Conservation (phyloP, 1,140 invertebrate species). For the Rhynchophorus ferrugineus region DNA sequence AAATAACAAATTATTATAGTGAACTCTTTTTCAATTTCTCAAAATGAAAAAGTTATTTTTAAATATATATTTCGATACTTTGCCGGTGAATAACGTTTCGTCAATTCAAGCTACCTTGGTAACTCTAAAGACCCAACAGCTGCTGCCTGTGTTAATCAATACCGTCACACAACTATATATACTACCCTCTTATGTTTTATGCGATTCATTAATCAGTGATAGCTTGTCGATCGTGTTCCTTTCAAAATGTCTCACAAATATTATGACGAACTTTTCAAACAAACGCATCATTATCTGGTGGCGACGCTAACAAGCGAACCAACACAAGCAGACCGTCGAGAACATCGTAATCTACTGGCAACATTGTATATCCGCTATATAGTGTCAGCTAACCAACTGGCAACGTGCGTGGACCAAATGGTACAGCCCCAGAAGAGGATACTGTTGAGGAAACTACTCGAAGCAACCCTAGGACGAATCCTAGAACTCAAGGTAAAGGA, state of each 20-base stretch:
- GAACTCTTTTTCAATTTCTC: no score
- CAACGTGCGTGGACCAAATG: slow-evolving; percentile 81
- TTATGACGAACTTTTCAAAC: slow-evolving; percentile 60
- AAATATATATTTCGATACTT: no score
- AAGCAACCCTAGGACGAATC: slow-evolving; percentile 70
- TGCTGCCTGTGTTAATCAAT: no score
- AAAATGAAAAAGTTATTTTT: no score
- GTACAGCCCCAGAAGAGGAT: slow-evolving; percentile 87
- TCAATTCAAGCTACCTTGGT: no score
- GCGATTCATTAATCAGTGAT: no score
- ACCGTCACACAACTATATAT: no score
- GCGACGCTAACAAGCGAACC: slow-evolving; percentile 54
- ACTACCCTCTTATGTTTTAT: no score
- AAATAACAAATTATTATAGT: no score
- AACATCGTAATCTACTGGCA: slow-evolving; percentile 49
- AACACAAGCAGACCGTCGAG: slow-evolving; percentile 50
- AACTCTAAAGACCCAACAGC: no score
- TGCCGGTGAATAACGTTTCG: no score
- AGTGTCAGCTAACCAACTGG: slow-evolving; percentile 63
- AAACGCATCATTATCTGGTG: slow-evolving; percentile 54
- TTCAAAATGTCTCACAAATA: slow-evolving; percentile 66
- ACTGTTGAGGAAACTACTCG: slow-evolving; percentile 69
- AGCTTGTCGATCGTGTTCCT: no score
- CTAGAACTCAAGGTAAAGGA: slow-evolving; percentile 37
- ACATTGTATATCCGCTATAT: slow-evolving; percentile 75